Base-by-base conservation (phyloP, 1,140 invertebrate genomes). In the Drosophila subobscura region DNA sequence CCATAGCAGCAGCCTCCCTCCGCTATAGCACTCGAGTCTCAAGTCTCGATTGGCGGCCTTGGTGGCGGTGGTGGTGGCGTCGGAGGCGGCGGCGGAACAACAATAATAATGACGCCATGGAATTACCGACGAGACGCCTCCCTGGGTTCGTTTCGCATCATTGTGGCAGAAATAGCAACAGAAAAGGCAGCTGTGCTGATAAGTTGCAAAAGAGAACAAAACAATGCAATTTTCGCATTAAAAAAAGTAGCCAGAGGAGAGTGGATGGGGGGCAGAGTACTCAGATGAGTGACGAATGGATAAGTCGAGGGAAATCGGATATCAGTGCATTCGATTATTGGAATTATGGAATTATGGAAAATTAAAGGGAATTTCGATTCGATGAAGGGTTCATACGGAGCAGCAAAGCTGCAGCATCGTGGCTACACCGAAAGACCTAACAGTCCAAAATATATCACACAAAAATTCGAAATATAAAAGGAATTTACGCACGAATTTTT, bases 81-180 rank as follows among this genome's bases (percentile, higher is more conserved):
- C 3, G 23, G 20, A 5, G 27, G 25, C 53, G 71, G 52, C 65
- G 55, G 54, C 72, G 65, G 14, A 12, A 58, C 40, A 37, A 50
- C 23, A 50, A 58, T 72, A 64, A 51, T 51, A 71, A 64, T 58
- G 59, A 53, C 65, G 56, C 54, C 47, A 72, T 76, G 45, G 46
- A 66, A 55, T 70, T 58, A 63, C 47, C 55, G 67, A 37, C 10
- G 7, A 37, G 33, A 37, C 33, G 33, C 33, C 33, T 33, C 29
- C 68, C 66, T 56, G n/a, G 22, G 33, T 27, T 23, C 16, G 53
- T 33, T 64, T 76, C 40, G 58, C 63, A 58, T 50, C 45, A 63
- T 68, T 56, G 51, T 45, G 66, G 51, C 63, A 41, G 47, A 68
- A 57, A 72, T 55, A 72, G 29, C 25, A 72, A 4, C 33, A 12